phyloP scores from a whole-genome alignment of 2,113 vertebrate species.

The Syngnathus typhle region DNA sequence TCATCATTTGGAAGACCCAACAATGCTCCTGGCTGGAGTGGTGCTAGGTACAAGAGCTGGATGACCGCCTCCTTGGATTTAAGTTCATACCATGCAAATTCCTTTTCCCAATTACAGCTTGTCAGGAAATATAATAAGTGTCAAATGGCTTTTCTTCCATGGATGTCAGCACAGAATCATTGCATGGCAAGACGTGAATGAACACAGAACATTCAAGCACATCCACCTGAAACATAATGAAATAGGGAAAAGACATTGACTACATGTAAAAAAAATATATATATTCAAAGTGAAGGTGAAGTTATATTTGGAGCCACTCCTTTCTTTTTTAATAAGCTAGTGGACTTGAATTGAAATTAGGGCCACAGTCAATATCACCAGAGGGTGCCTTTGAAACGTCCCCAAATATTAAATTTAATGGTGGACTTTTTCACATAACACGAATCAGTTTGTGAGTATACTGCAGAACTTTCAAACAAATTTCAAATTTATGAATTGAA shows the following conservation, averaged over 20 bases:
- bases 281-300: no score
- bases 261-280: neutral
- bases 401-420: neutral
- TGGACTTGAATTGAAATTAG: neutral
- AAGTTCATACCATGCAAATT: constrained; percentile 1
- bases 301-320: no score
- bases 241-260: neutral
- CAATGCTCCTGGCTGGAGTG: neutral
- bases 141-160: constrained; percentile 1
- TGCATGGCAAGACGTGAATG: neutral
- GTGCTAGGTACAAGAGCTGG: neutral
- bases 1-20: neutral
- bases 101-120: neutral
- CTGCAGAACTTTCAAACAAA: no score
- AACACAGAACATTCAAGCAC: neutral
- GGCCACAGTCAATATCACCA: neutral
- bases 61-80: neutral
- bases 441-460: no score
- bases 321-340: neutral
- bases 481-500: no score
- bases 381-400: neutral
- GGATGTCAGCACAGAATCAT: neutral
- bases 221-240: neutral
- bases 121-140: constrained; percentile 4
- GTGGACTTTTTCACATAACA: no score